Conservation (phyloP, 2,888 invertebrate genomes). For the Anorthoa munda region DNA sequence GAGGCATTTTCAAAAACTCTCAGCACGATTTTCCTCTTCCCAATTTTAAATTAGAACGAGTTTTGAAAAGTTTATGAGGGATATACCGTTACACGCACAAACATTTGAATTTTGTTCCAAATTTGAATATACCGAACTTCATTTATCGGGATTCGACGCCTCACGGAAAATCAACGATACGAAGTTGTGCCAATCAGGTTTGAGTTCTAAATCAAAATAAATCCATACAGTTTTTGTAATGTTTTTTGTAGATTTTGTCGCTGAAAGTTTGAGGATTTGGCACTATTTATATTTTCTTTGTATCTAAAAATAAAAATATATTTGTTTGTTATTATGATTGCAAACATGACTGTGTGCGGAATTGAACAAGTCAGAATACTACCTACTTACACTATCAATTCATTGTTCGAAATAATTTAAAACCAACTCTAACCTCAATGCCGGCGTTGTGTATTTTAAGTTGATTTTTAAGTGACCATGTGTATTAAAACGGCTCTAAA, state of each 20-base stretch:
- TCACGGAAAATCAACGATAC: slow-evolving; percentile 28
- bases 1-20: slow-evolving; percentile 5
- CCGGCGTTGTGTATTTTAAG: too few relatives aligned
- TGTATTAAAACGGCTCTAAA: too few relatives aligned
- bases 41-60: slow-evolving; percentile 19
- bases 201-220: slow-evolving; percentile 28
- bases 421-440: too few relatives aligned
- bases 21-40: slow-evolving; percentile 6
- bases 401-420: too few relatives aligned
- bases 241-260: neutral
- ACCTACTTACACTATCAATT: too few relatives aligned
- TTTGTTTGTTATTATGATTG: neutral
- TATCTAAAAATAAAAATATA: neutral
- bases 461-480: too few relatives aligned
- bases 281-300: neutral
- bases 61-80: slow-evolving; percentile 28
- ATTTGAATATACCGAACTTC: slow-evolving; percentile 45
- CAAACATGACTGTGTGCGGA: neutral
- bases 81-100: slow-evolving; percentile 27
- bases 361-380: too few relatives aligned
- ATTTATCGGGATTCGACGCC: slow-evolving; percentile 30
- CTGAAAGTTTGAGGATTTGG: neutral
- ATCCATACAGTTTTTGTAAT: neutral
- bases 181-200: slow-evolving; percentile 32
- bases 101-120: slow-evolving; percentile 47